These are phyloP conservation scores for Ciconia maguari DNA, from an alignment of 2,113 vertebrate genomes.

Conservation along the genomic window DNA sequence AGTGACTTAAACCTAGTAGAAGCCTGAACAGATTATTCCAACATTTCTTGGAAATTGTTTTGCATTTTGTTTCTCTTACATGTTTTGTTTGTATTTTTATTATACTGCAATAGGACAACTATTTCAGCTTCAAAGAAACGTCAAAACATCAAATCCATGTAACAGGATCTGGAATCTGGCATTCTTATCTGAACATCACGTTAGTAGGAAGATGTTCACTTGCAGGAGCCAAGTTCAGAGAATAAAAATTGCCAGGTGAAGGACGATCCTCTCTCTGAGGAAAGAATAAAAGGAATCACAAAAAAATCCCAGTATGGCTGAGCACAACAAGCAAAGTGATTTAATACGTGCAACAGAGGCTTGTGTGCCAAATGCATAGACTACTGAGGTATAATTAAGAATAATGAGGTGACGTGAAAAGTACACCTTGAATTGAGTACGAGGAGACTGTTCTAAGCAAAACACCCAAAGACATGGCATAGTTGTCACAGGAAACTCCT, in stretches of 20 bases:
- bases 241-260: neutral
- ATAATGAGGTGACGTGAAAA: neutral
- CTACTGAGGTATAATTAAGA: neutral
- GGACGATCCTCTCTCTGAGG: rapidly evolving
- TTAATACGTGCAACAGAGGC: neutral
- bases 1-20: neutral
- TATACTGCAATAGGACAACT: neutral
- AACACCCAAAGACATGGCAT: neutral
- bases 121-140: neutral
- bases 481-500: neutral
- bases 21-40: neutral
- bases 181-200: neutral
- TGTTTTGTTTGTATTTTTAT: neutral
- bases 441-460: neutral
- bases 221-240: neutral
- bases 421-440: neutral
- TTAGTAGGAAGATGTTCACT: neutral
- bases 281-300: neutral
- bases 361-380: neutral
- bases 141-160: neutral
- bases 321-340: neutral
- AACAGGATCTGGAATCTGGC: neutral
- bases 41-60: neutral
- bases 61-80: neutral
- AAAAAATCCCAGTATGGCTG: neutral